These are phyloP conservation scores for Athripsodes cinereus DNA, from an alignment of 2,888 invertebrate genomes.

Conservation along the genomic window DNA sequence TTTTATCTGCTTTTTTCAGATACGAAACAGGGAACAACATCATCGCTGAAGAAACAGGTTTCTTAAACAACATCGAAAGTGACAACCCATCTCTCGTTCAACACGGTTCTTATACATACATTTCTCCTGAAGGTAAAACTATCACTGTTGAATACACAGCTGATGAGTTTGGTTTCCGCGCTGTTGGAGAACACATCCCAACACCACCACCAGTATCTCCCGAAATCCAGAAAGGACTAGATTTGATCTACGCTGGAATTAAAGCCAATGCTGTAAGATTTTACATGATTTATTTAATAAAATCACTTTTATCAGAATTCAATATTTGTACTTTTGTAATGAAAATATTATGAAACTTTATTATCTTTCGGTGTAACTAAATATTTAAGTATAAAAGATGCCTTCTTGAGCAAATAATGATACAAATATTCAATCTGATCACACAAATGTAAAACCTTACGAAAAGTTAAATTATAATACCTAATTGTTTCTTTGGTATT, in stretches of 20 bases:
- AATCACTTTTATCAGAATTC: not conserved
- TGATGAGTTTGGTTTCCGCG: conserved; percentile 77
- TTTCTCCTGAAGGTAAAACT: conserved; percentile 69
- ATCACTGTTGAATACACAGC: conserved; percentile 74
- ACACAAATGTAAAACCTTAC: no score
- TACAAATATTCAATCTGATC: no score
- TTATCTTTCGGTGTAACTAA: not conserved
- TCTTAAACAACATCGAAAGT: conserved; percentile 57
- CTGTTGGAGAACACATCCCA: conserved; percentile 75
- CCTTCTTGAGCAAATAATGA: no score
- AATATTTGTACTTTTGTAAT: not conserved
- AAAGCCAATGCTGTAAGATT: conserved; percentile 49
- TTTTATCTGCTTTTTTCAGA: conserved; percentile 38
- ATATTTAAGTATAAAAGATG: not conserved
- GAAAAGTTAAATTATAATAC: no score
- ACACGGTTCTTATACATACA: conserved; percentile 72
- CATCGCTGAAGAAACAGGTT: conserved; percentile 71
- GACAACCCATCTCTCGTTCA: conserved; percentile 67
- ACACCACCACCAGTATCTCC: conserved; percentile 78
- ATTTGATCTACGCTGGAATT: conserved; percentile 81
- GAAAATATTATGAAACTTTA: no score
- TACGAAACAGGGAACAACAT: conserved; percentile 83
- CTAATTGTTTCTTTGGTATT: no score
- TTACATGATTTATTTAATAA: no score
- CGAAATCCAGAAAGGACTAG: conserved; percentile 81